Percentiles rank a stretch among this genome's conserved stretches.
Conservation (phyloP, 2,797 vertebrate species). For the Acanthis flammea region DNA sequence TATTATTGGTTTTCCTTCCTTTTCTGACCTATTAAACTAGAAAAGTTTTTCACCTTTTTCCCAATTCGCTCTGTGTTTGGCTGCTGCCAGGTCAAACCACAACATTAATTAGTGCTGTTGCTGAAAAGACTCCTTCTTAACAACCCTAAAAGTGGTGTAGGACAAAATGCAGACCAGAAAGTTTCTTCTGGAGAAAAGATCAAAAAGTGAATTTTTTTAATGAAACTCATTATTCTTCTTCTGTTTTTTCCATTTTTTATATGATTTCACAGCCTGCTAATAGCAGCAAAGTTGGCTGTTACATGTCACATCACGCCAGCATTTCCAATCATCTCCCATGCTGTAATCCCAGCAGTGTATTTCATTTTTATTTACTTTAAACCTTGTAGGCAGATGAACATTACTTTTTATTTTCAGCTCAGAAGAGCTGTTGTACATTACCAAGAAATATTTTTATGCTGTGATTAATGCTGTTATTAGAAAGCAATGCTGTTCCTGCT, state of each 20-base stretch:
- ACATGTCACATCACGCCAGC: not conserved
- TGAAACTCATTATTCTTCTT: not conserved
- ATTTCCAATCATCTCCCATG: not conserved
- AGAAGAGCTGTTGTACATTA: not conserved
- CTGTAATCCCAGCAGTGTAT: not conserved
- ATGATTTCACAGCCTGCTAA: not conserved
- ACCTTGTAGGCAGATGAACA: not conserved
- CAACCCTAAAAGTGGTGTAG: not conserved
- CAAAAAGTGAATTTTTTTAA: not conserved
- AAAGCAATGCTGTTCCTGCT: not conserved
- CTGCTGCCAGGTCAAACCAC: not conserved
- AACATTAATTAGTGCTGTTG: not conserved
- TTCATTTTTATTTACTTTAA: conserved; percentile 31
- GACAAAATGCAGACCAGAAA: not conserved
- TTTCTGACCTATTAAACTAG: not conserved
- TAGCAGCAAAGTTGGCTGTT: not conserved
- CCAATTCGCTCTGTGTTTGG: not conserved
- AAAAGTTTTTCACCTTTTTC: not conserved
- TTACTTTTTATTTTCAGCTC: not conserved
- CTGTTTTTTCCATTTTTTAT: not conserved
- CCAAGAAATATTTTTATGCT: not conserved
- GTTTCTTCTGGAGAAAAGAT: not conserved
- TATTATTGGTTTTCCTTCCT: not conserved
- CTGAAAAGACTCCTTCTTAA: not conserved
- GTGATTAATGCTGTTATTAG: not conserved